Base-by-base conservation (phyloP, 2,113 vertebrate genomes). In the Phoxinus phoxinus region DNA sequence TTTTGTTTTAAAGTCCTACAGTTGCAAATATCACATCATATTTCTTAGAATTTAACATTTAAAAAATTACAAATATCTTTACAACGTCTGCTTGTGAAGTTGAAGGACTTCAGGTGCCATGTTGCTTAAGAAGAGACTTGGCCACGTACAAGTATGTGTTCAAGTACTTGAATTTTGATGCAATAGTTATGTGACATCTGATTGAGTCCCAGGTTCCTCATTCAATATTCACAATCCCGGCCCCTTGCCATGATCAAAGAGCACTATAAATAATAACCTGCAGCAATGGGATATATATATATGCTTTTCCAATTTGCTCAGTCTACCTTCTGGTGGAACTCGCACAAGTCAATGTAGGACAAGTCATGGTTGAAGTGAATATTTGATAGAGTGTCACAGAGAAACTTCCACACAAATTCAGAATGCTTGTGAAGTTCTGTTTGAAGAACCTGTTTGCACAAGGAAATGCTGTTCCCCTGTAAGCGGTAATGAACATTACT, bases 361-460 rank as follows among this genome's bases (percentile, higher is more conserved):
- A 63, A 61, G 84, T 61, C 87, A 85, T 61, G 61, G 84, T 83
- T 72, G 51, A 56, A 7, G 69, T 85, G n/a, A 85, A 88, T 72
- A n/a, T 82, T 88, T 81, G 59, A 87, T 59, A 46, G 77, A 80
- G 58, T 2, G 3, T 44, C 32, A 80, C 58, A 80, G 78, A 81
- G 12, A 17, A 46, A 15, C 56, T 44, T 79, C 35, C 23, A 61
- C 41, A 35, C 9, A 78, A 58, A 61, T 78, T 11, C 51, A 58
- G 35, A 19, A 25, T 46, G 78, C 15, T 27, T 81, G 37, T 81
- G 78, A 81, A 81, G 58, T 81, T 32, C 37, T 63, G 41, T 41
- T 41, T 41, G 78, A 44, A 81, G 6, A 79, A 61, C 23, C 21
- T 61, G 32, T 79, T 79, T 17, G 51, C 30, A 4, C 8, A 4